Base-by-base conservation (phyloP, 2,113 vertebrate genomes). In the Dissostichus mawsoni region DNA sequence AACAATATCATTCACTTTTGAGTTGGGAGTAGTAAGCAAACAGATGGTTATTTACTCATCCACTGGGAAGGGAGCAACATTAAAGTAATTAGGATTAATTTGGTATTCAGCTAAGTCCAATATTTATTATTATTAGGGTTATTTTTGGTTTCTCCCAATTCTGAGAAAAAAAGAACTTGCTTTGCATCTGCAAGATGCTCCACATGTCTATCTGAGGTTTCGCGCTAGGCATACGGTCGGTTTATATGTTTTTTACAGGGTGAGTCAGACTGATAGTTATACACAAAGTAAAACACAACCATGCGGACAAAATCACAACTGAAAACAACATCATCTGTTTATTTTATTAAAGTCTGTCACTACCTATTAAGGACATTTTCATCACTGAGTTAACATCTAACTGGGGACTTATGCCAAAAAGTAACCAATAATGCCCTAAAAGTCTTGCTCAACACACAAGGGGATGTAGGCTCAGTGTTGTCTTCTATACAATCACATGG, bases 381-480 rank as follows among this genome's bases (percentile, higher is more conserved):
- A 68, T 78, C 66, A 68, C 29, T 23, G 13, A n/a, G 75, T 69
- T 71, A 50, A 67, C 17, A 80, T 82, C 11, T 36, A 74, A 61
- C 18, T 63, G 14, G 18, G 44, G 45, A 47, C 69, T 78, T 62
- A 33, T 23, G 33, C 56, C 29, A 76, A 78, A 71, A 29, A 50
- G 55, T 77, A 71, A 66, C 53, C 44, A 74, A 51, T 45, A 77
- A 69, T 0, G 8, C n/a, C 18, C 58, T 61, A 6, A 58, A 55
- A 33, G 11, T 52, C 41, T 56, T 36, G 17, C n/a, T 57, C 53
- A 78, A 36, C 55, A 61, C 80, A 61, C 10, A 50, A 33, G 45
- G 9, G n/a, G 47, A 76, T n/a, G 52, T 23, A 55, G 47, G 45
- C 41, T n/a, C 12, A 62, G 51, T 45, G 64, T 53, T 56, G 29